A percentile compares a stretch with the other conserved stretches of the same genome.
phyloP scores from a whole-genome alignment of 2,113 vertebrate genomes.

The Hydropotes inermis region DNA sequence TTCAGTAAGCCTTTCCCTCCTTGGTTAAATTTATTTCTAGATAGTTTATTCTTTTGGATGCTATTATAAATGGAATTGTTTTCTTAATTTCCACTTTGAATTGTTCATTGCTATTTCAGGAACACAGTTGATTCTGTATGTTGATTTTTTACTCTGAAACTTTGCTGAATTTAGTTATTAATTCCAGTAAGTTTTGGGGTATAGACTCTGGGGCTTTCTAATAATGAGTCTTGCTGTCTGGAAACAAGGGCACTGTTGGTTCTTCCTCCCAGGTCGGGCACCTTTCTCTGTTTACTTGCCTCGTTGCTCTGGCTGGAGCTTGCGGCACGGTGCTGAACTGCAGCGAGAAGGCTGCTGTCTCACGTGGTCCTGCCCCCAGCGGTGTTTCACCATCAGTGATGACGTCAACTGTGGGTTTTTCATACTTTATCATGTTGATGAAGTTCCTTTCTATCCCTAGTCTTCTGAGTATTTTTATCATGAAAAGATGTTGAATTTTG shows the following conservation, averaged over 20 bases:
- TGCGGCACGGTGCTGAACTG: rapidly evolving
- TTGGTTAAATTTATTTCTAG: neutral
- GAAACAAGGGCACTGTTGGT: too few species aligned
- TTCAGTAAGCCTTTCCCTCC: neutral
- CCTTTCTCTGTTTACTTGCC: neutral
- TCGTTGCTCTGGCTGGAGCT: neutral
- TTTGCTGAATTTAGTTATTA: neutral
- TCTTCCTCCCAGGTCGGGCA: neutral
- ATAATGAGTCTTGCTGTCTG: neutral
- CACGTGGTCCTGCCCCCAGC: neutral
- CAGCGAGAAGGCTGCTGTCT: neutral
- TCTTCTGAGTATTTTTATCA: neutral
- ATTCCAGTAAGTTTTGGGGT: neutral
- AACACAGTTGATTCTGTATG: neutral
- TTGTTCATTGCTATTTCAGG: neutral
- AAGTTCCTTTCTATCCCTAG: neutral
- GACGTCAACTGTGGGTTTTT: too few species aligned
- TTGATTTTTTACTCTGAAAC: neutral
- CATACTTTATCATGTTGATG: neutral
- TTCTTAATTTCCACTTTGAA: neutral
- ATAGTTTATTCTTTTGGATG: neutral
- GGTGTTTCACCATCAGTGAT: rapidly evolving
- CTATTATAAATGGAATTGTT: neutral
- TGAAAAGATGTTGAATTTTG: neutral
- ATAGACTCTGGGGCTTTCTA: neutral